phyloP scores from a whole-genome alignment of 2,888 invertebrate genomes.

The Baronia brevicornis region DNA sequence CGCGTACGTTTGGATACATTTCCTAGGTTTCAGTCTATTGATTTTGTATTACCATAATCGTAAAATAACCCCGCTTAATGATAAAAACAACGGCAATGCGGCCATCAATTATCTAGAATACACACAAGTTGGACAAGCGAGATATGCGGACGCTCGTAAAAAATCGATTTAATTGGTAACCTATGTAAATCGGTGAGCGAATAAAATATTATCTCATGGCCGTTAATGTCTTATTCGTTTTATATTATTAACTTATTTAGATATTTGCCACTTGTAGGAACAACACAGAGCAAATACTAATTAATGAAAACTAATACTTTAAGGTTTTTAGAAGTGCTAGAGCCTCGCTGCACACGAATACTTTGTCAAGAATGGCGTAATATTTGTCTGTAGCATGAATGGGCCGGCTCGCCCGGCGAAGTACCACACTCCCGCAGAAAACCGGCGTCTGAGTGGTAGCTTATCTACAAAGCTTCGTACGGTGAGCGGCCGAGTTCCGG shows the following conservation, averaged over 20 bases:
- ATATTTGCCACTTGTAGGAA: not conserved
- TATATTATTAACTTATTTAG: not conserved
- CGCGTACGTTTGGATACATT: slow-evolving; percentile 12
- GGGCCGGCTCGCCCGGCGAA: too few species aligned
- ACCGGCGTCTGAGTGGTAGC: too few species aligned
- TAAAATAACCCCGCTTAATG: slow-evolving; percentile 11
- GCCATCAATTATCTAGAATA: slow-evolving; percentile 5
- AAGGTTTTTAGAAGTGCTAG: too few species aligned
- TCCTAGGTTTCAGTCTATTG: slow-evolving; percentile 16
- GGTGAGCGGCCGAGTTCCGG: too few species aligned
- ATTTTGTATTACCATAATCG: slow-evolving; percentile 12
- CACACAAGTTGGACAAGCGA: not conserved
- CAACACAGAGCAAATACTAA: not conserved
- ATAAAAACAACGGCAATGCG: slow-evolving; percentile 10
- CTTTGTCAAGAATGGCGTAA: too few species aligned
- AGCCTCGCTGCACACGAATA: too few species aligned
- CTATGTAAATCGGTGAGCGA: slow-evolving; percentile 4
- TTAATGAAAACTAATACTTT: not conserved
- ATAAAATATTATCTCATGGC: slow-evolving; percentile 3
- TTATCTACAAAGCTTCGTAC: too few species aligned
- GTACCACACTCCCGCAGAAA: too few species aligned
- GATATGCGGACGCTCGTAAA: slow-evolving; percentile 10
- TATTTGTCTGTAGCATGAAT: too few species aligned
- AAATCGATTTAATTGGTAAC: slow-evolving; percentile 10
- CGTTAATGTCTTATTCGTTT: slow-evolving; percentile 8